Evolutionary conservation across 2,113 vertebrate species (phyloP).

Genomic region (Xerus inauris): DNA sequence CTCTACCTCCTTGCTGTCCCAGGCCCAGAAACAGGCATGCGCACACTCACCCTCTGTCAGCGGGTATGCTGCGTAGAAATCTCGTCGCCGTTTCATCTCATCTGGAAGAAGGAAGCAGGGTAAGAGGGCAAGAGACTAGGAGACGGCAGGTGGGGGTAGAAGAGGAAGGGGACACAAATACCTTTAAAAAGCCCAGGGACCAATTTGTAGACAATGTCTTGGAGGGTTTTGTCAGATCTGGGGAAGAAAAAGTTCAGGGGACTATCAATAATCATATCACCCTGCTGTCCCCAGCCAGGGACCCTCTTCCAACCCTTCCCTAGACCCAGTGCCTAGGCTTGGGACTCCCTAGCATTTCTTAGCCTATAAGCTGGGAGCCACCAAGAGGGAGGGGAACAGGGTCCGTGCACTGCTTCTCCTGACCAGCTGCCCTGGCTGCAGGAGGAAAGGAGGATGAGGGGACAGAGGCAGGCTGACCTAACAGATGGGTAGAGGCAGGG

Average conservation of each 20-base stretch:
- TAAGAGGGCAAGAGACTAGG: not conserved
- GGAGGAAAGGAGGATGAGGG: not conserved
- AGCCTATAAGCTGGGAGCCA: not conserved
- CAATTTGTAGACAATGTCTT: conserved; percentile 97
- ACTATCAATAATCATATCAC: rapidly evolving
- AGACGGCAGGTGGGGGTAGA: rapidly evolving
- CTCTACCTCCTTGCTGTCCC: not conserved
- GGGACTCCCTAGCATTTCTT: not conserved
- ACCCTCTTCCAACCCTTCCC: not conserved
- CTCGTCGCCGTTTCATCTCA: conserved; percentile 96
- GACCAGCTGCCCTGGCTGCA: not conserved
- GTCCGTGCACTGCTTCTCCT: not conserved
- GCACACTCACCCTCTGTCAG: conserved; percentile 86
- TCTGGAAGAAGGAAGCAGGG: conserved; percentile 82
- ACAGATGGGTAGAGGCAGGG: rapidly evolving
- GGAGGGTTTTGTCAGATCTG: conserved; percentile 96
- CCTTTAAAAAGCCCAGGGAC: conserved; percentile 98
- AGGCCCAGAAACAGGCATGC: not conserved
- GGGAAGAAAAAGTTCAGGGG: conserved; percentile 2
- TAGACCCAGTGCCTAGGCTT: not conserved
- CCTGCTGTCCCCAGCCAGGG: too few species aligned
- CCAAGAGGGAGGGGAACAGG: not conserved
- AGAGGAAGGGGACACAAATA: conserved; percentile 51
- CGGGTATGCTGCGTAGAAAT: conserved; percentile 93
- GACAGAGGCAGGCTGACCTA: not conserved